Evolutionary conservation across 2,113 vertebrate genomes (phyloP).

Genomic region (Paratilapia polleni): DNA sequence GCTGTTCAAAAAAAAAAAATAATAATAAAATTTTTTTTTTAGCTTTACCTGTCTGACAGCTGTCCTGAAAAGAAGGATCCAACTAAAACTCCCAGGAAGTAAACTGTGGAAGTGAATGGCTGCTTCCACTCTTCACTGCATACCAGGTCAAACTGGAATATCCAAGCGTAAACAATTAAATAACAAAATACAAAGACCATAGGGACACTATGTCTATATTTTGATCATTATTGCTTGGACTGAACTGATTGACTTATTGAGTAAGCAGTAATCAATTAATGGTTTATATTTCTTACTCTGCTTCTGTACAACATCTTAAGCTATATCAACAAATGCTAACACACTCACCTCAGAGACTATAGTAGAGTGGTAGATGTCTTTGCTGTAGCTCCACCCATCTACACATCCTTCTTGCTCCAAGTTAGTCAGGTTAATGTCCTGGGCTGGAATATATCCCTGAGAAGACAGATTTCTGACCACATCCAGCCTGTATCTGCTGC

Average conservation of each 20-base stretch:
- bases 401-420: conserved; percentile 69
- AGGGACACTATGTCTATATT: neutral
- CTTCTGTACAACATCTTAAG: neutral
- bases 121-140: conserved; percentile 89
- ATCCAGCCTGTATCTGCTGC: conserved; percentile 75
- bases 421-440: conserved; percentile 69
- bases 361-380: conserved; percentile 73
- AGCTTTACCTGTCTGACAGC: conserved; percentile 89
- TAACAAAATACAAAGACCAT: neutral
- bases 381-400: conserved; percentile 80
- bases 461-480: conserved; percentile 70
- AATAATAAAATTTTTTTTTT: accelerated
- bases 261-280: neutral
- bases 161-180: neutral
- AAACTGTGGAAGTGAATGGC: conserved; percentile 85
- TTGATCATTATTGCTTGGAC: neutral
- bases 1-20: neutral
- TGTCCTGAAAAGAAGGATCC: conserved; percentile 89
- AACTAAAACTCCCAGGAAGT: conserved; percentile 86
- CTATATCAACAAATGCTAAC: neutral
- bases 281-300: neutral
- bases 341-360: conserved; percentile 68
- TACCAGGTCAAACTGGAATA: conserved; percentile 88
- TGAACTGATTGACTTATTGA: neutral
- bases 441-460: conserved; percentile 47